These are phyloP conservation scores for Torymus texanus DNA, from an alignment of 2,888 invertebrate genomes.

Conservation along the genomic window DNA sequence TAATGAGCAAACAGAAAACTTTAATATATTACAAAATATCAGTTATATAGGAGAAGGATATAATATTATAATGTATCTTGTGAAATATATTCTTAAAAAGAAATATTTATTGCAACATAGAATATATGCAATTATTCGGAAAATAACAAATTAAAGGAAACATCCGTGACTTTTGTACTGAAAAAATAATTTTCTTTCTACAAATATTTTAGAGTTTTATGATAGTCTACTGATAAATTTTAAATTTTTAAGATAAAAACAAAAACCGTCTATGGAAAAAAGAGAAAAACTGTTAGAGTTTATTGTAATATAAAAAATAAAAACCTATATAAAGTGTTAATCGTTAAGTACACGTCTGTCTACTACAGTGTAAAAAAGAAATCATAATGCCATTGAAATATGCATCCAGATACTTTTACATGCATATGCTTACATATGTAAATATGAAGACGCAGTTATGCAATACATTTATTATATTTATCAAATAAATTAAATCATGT, in stretches of 20 bases:
- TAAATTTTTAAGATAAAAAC: slow-evolving; percentile 25
- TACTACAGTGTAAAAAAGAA: slow-evolving; percentile 37
- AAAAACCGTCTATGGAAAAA: slow-evolving; percentile 15
- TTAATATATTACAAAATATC: background rate
- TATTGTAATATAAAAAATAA: slow-evolving; percentile 49
- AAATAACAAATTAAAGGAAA: background rate
- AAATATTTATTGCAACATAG: slow-evolving; percentile 24
- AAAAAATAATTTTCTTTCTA: slow-evolving; percentile 26
- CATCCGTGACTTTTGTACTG: background rate
- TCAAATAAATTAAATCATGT: slow-evolving; percentile 22
- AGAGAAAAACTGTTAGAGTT: slow-evolving; percentile 27
- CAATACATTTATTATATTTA: slow-evolving; percentile 51
- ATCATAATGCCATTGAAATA: slow-evolving; percentile 44
- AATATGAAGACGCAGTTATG: slow-evolving; percentile 42
- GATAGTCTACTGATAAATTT: slow-evolving; percentile 19
- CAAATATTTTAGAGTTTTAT: slow-evolving; percentile 38
- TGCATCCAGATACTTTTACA: slow-evolving; percentile 39
- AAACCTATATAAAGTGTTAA: slow-evolving; percentile 48
- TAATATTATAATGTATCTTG: slow-evolving; percentile 23
- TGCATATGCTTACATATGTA: slow-evolving; percentile 49
- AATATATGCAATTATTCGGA: background rate
- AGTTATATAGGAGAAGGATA: slow-evolving; percentile 41
- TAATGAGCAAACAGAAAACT: background rate
- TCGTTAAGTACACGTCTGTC: slow-evolving; percentile 43
- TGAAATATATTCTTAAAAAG: slow-evolving; percentile 13